Percentiles rank a stretch among this genome's conserved stretches.
phyloP scores from a whole-genome alignment of 1,140 invertebrate genomes.

The Neodiprion lecontei region DNA sequence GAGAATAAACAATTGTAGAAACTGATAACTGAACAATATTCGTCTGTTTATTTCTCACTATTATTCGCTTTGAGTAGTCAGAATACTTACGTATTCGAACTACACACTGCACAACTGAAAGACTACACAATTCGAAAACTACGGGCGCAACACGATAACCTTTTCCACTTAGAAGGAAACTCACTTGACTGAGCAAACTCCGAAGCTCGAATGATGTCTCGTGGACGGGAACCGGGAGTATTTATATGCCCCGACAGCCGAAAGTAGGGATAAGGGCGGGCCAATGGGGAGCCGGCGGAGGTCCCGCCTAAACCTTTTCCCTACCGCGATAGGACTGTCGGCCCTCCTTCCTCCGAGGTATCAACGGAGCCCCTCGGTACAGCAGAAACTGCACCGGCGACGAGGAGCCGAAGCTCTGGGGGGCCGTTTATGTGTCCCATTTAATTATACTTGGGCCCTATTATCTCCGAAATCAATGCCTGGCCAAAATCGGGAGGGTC shows the following conservation, averaged over 20 bases:
- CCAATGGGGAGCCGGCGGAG: constrained; percentile 35
- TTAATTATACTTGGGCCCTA: background rate
- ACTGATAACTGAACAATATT: background rate
- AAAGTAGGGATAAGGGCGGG: constrained; percentile 28
- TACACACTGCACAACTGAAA: too few species aligned
- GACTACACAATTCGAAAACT: too few species aligned
- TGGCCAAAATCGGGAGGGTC: too few species aligned
- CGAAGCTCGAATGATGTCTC: constrained; percentile 27
- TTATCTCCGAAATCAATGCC: background rate
- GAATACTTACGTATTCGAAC: too few species aligned
- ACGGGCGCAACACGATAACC: too few species aligned
- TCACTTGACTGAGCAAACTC: background rate
- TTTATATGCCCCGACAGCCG: constrained; percentile 30
- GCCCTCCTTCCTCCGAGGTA: background rate
- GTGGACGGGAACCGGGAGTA: constrained; percentile 23
- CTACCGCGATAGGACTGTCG: constrained; percentile 8
- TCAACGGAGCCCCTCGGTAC: background rate
- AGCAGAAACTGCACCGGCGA: background rate
- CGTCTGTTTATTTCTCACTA: background rate
- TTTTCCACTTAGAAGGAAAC: too few species aligned
- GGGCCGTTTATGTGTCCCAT: background rate
- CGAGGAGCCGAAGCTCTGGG: background rate
- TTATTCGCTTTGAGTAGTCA: too few species aligned
- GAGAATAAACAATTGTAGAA: background rate
- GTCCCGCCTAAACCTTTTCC: constrained; percentile 40